Evolutionary conservation across 2,888 invertebrate genomes (phyloP).

Genomic region (Drosophila macrospina): DNA sequence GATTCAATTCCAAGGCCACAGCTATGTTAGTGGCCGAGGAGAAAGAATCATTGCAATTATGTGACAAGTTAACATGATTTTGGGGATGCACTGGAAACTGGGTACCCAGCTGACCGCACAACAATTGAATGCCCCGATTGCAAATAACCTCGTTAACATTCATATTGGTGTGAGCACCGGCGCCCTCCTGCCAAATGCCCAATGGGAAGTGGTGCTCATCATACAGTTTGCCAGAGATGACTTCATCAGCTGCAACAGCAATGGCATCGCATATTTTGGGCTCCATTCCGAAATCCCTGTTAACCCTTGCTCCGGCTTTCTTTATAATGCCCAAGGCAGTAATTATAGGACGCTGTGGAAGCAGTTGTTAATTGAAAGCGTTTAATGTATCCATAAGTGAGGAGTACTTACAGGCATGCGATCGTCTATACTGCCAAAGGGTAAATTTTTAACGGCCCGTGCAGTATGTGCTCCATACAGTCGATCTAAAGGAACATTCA

Average conservation of each 20-base stretch:
- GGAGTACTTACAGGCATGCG: constrained; percentile 94
- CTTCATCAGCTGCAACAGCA: constrained; percentile 94
- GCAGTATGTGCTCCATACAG: constrained; percentile 98
- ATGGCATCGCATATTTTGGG: constrained; percentile 94
- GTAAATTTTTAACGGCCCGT: constrained; percentile 96
- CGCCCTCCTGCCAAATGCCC: constrained; percentile 99
- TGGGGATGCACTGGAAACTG: constrained; percentile 98
- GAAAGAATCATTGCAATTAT: constrained; percentile 98
- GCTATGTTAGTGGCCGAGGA: constrained; percentile 99
- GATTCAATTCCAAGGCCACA: constrained; percentile 93
- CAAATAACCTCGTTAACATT: constrained; percentile 97
- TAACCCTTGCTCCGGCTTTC: constrained; percentile 97
- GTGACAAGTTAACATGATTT: constrained; percentile 98
- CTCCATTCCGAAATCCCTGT: constrained; percentile 95
- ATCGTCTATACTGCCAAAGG: constrained; percentile 95
- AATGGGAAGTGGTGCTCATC: constrained; percentile 95
- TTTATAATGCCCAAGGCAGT: constrained; percentile 97
- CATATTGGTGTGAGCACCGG: constrained; percentile 99
- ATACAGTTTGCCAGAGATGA: constrained; percentile 95
- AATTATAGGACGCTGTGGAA: constrained; percentile 92
- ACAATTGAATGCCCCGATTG: constrained; percentile 94
- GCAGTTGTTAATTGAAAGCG: no score
- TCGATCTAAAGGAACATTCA: constrained; percentile 94
- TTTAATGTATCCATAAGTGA: no score
- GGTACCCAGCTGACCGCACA: constrained; percentile 95